Percentiles rank a stretch among this genome's conserved stretches.
Conservation (phyloP, 2,888 invertebrate species). For the Caenorhabditis sulstoni region DNA sequence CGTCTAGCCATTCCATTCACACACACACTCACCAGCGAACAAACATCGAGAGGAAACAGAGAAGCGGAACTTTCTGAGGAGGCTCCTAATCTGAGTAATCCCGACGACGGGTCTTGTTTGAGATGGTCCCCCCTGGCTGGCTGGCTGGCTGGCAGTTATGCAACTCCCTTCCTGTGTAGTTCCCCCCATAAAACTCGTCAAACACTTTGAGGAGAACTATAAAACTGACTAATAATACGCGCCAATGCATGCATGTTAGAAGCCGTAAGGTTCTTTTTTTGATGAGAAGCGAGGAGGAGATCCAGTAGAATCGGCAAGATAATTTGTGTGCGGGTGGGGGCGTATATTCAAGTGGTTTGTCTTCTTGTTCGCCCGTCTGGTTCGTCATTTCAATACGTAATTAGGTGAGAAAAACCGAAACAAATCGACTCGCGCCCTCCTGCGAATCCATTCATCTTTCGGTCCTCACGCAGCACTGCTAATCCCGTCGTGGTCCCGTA, state of each 20-base stretch:
- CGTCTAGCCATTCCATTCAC: constrained; percentile 28
- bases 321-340: constrained; percentile 38
- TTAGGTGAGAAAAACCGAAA: constrained; percentile 54
- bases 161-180: constrained; percentile 1
- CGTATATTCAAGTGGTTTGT: constrained; percentile 51
- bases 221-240: constrained; percentile 44
- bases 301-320: constrained; percentile 48
- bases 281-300: constrained; percentile 8
- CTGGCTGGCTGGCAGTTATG: no score
- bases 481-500: background rate
- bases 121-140: no score
- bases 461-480: background rate
- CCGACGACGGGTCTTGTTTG: no score
- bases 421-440: background rate
- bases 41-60: background rate
- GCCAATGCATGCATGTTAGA: constrained; percentile 10
- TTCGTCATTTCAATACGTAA: constrained; percentile 25
- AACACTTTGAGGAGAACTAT: constrained; percentile 33
- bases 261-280: constrained; percentile 46
- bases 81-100: background rate
- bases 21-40: background rate
- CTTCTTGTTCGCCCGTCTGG: constrained; percentile 18
- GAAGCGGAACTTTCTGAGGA: constrained; percentile 17
- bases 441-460: constrained; percentile 30
- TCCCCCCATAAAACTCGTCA: constrained; percentile 48